Conservation (phyloP, 2,113 vertebrate species). For the Phasianus colchicus region DNA sequence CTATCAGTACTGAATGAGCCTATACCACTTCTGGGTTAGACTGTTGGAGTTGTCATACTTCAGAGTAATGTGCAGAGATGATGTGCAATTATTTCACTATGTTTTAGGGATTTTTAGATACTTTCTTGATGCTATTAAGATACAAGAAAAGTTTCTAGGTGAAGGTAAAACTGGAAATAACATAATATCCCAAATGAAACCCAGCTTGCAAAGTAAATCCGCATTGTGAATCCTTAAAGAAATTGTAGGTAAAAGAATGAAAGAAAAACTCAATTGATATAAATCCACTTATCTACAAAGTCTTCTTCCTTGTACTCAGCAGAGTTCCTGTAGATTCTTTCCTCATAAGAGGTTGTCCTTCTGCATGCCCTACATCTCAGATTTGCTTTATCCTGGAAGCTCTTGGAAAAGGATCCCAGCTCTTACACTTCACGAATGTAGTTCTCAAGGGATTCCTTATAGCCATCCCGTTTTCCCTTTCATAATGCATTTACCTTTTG, state of each 20-base stretch:
- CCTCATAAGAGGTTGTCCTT: not conserved
- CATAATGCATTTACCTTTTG: slow-evolving; percentile 2
- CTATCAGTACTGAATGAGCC: not conserved
- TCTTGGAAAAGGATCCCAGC: not conserved
- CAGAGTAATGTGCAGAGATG: not conserved
- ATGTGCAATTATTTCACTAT: not conserved
- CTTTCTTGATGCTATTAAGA: not conserved
- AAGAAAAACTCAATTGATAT: not conserved
- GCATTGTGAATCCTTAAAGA: not conserved
- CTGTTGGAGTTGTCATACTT: not conserved
- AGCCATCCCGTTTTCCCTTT: not conserved
- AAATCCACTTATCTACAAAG: not conserved
- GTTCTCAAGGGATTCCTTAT: not conserved
- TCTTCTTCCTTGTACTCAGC: not conserved
- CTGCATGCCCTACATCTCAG: not conserved
- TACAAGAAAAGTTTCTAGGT: not conserved
- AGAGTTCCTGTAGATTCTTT: not conserved
- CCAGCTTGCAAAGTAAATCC: not conserved
- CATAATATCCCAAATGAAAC: not conserved
- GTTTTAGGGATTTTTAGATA: not conserved
- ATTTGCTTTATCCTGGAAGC: not conserved
- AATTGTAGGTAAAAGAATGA: not conserved
- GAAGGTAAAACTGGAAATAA: not conserved
- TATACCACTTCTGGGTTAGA: not conserved
- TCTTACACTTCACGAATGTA: not conserved